These are phyloP conservation scores for Zaprionus ornatus DNA, from an alignment of 1,140 invertebrate species.

Conservation along the genomic window DNA sequence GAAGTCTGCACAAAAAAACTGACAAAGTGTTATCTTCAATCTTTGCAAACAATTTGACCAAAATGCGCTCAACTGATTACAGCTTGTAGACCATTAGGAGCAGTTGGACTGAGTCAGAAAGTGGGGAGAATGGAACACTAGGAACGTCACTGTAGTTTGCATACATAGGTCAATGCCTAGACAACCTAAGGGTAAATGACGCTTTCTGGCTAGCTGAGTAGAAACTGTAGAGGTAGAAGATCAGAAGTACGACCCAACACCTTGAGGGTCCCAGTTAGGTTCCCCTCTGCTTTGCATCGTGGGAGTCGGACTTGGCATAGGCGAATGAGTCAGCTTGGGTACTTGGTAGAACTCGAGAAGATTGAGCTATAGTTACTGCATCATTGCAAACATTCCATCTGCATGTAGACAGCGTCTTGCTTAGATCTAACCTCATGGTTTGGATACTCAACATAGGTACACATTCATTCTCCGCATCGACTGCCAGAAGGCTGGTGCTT, in stretches of 20 bases:
- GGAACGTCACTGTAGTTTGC: neutral
- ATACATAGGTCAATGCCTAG: neutral
- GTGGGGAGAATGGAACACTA: no score
- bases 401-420: no score
- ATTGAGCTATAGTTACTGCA: neutral
- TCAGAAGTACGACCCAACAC: neutral
- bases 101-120: no score
- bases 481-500: no score
- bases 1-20: neutral
- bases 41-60: neutral
- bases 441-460: no score
- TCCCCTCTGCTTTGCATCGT: conserved; percentile 44
- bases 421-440: no score
- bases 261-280: neutral
- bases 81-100: neutral
- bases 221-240: neutral
- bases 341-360: neutral
- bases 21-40: neutral
- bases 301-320: conserved; percentile 31
- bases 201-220: neutral
- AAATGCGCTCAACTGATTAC: neutral
- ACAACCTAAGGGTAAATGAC: neutral
- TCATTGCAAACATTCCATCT: no score
- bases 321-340: conserved; percentile 27
- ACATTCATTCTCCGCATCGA: no score